Evolutionary conservation across 1,140 invertebrate species (phyloP), one percentile per base, ranked within the genome.

Genomic region (Fopius arisanus): DNA sequence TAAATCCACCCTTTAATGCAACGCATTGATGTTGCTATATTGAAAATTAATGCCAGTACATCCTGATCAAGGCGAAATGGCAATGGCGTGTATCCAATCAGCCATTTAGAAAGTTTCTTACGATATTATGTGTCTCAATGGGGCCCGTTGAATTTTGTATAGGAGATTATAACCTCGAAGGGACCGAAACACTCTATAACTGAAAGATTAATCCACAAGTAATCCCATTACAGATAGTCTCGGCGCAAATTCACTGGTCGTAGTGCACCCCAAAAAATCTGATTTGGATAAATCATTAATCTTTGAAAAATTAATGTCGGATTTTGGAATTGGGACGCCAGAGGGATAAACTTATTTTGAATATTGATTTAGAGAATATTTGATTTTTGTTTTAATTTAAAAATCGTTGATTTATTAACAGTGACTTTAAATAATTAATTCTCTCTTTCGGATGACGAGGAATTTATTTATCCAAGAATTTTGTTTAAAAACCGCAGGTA

Each of bases 51-150:
- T 77, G 72, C 76, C 14, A 37, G 28, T 74, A 73, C 62, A 72
- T 72, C 23, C 68, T 78, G 73, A 74, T 78, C 75, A 75, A 75
- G 69, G 31, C 67, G 40, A 77, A 78, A 77, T 77, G 71, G 69
- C 72, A 70, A 71, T 69, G 41, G 54, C 41, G 33, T 76, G 67
- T 54, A 43, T 33, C n/a, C 67, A 67, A 71, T 77, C 67, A 28
- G 67, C 67, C 41, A 51, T 21, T 33, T 70, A 73, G 16, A 33
- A 70, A 71, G 73, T 70, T 71, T 72, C 71, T 73, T 68, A 41
- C 48, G 59, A 75, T 59, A 72, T 48, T 63, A 23, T 10, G 5
- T 26, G 54, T 41, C 37, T 23, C 59, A 62, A 73, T 66, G n/a
- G 63, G 72, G 62, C 23, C 51, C 19, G 40, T 14, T 63, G 69